A percentile compares a stretch with the other conserved stretches of the same genome.
Evolutionary conservation across 2,888 invertebrate genomes (phyloP).

Genomic region (Eumerus sabulonum): DNA sequence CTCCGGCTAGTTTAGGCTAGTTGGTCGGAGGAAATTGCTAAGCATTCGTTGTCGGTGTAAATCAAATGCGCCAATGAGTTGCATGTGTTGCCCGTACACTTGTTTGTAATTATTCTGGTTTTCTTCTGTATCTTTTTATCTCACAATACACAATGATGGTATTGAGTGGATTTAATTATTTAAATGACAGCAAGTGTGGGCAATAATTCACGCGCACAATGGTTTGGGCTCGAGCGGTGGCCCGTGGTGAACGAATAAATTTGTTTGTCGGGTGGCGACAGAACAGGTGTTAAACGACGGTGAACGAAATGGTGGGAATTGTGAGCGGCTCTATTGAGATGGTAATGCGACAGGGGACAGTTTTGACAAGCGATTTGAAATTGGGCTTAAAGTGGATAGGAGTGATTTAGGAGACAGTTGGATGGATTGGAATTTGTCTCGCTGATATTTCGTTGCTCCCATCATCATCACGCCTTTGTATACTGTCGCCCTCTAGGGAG

Average conservation of each 20-base stretch:
- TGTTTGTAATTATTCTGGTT: constrained; percentile 6
- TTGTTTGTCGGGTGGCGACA: constrained; percentile 14
- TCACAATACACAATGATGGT: constrained; percentile 24
- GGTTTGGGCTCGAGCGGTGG: constrained; percentile 21
- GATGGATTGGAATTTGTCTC: background rate
- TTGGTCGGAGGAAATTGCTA: too few relatives aligned
- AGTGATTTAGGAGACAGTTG: constrained; percentile 9
- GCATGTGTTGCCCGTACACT: constrained; percentile 6
- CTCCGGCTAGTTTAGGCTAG: too few relatives aligned
- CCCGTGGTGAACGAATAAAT: constrained; percentile 48
- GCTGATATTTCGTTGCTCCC: too few relatives aligned
- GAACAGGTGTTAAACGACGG: constrained; percentile 51
- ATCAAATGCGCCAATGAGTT: constrained; percentile 33
- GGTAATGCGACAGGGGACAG: constrained; percentile 50
- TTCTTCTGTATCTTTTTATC: constrained; percentile 11
- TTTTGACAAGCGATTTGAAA: constrained; percentile 19
- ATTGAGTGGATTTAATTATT: constrained; percentile 54
- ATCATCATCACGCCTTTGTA: too few relatives aligned
- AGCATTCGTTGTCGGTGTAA: constrained; percentile 29
- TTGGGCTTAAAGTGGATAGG: background rate
- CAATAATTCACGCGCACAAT: constrained; percentile 51
- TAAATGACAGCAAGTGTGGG: constrained; percentile 37
- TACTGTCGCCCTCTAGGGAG: too few relatives aligned
- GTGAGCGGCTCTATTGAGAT: constrained; percentile 41
- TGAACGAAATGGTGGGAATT: constrained; percentile 4